These are phyloP conservation scores for Cervus canadensis DNA, from an alignment of 2,113 vertebrate genomes.

Conservation along the genomic window DNA sequence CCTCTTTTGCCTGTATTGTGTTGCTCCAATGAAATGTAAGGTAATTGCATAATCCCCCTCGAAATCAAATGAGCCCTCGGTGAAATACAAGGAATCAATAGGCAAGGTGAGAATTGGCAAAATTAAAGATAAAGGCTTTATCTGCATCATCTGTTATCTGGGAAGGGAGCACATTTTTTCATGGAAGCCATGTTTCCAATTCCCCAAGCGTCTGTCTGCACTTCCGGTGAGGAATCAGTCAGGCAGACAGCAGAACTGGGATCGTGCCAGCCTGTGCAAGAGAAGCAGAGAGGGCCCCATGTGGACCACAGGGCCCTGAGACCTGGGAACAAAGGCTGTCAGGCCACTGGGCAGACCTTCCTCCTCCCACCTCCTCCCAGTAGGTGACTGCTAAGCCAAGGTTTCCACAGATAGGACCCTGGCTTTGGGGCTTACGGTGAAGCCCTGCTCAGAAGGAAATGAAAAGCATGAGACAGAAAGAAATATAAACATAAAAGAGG, in stretches of 20 bases:
- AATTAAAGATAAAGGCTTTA: slow-evolving; percentile 11
- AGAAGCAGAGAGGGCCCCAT: background rate
- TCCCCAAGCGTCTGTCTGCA: background rate
- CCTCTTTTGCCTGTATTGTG: background rate
- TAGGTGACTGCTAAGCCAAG: background rate
- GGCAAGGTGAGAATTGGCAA: background rate
- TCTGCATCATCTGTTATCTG: background rate
- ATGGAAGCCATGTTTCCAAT: background rate
- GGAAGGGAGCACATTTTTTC: background rate
- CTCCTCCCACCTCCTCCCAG: background rate
- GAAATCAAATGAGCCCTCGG: slow-evolving; percentile 25
- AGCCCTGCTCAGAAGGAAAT: background rate
- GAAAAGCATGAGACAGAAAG: slow-evolving; percentile 4
- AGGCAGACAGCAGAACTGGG: background rate
- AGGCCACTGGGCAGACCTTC: background rate
- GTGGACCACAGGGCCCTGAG: background rate
- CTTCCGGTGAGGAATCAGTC: background rate
- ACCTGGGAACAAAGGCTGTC: background rate
- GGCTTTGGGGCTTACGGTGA: background rate
- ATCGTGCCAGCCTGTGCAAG: background rate
- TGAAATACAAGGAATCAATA: slow-evolving; percentile 33
- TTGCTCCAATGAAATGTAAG: background rate
- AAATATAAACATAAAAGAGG: background rate
- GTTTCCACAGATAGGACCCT: background rate
- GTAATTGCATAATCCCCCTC: background rate